phyloP scores from a whole-genome alignment of 2,888 invertebrate species.

The Drosophila nr. medialis region DNA sequence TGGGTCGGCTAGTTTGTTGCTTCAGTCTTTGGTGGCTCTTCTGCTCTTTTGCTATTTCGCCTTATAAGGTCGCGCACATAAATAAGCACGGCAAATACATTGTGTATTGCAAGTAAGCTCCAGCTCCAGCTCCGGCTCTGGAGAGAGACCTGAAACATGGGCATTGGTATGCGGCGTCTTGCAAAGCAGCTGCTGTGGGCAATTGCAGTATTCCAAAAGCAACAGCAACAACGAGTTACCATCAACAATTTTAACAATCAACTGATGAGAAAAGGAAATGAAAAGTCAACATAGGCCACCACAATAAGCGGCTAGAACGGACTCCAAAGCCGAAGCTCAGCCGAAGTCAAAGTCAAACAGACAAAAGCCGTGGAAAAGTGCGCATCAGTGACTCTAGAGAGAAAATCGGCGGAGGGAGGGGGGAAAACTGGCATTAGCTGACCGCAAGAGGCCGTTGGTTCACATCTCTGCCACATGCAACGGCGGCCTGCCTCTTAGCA shows the following conservation, averaged over 20 bases:
- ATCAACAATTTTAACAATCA: conserved; percentile 78
- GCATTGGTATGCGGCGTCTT: conserved; percentile 58
- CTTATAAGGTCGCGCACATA: conserved; percentile 79
- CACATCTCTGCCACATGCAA: conserved; percentile 17
- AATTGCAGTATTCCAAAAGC: conserved; percentile 43
- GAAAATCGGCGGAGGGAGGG: background rate
- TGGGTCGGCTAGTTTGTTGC: conserved; percentile 22
- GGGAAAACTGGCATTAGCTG: conserved; percentile 48
- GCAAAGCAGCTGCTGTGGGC: conserved; percentile 61
- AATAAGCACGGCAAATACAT: conserved; percentile 73
- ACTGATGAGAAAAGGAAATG: conserved; percentile 80
- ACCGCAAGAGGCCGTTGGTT: conserved; percentile 63
- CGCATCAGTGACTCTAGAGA: conserved; percentile 14
- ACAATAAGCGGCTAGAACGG: conserved; percentile 45
- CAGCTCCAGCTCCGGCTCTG: conserved; percentile 6
- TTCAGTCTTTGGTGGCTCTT: conserved; percentile 20
- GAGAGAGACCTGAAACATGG: conserved; percentile 19
- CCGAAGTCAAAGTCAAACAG: conserved; percentile 28
- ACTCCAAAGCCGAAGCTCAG: conserved; percentile 8
- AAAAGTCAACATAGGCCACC: conserved; percentile 78
- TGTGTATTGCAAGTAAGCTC: conserved; percentile 58
- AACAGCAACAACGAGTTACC: conserved; percentile 33
- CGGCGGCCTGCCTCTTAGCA: conserved; percentile 5
- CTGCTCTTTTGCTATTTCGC: conserved; percentile 71
- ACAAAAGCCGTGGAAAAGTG: conserved; percentile 57